Conservation (phyloP, 2,888 invertebrate species). For the Ferdinandea cuprea region DNA sequence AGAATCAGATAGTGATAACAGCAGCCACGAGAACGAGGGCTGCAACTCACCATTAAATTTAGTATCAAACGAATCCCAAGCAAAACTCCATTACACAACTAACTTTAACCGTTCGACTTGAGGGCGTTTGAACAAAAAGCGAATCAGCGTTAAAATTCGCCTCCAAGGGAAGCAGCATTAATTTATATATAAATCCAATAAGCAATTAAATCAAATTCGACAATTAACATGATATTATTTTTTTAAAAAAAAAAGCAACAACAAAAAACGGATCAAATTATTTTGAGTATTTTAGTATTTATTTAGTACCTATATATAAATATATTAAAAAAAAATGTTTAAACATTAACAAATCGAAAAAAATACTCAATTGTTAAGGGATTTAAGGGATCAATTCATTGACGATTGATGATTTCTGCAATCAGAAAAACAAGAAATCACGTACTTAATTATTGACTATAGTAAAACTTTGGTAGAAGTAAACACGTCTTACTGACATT, state of each 20-base stretch:
- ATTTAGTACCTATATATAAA: constrained; percentile 64
- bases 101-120: constrained; percentile 65
- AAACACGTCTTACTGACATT: constrained; percentile 72
- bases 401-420: constrained; percentile 70
- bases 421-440: constrained; percentile 72
- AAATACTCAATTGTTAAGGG: constrained; percentile 71
- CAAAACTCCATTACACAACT: constrained; percentile 53
- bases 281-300: constrained; percentile 72
- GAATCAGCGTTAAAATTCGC: constrained; percentile 29
- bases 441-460: constrained; percentile 68
- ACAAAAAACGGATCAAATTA: constrained; percentile 58
- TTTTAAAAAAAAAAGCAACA: constrained; percentile 31
- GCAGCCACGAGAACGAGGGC: constrained; percentile 75
- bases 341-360: constrained; percentile 47
- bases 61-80: constrained; percentile 76
- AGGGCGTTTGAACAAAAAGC: constrained; percentile 22
- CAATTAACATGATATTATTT: constrained; percentile 71
- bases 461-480: constrained; percentile 72
- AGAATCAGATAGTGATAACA: constrained; percentile 70
- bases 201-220: constrained; percentile 73
- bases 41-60: constrained; percentile 78
- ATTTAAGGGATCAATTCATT: constrained; percentile 64
- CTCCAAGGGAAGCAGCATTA: constrained; percentile 48
- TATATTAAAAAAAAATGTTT: constrained; percentile 19
- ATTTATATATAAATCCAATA: constrained; percentile 59